phyloP scores from a whole-genome alignment of 2,113 vertebrate species.

The Ptilonorhynchus violaceus region DNA sequence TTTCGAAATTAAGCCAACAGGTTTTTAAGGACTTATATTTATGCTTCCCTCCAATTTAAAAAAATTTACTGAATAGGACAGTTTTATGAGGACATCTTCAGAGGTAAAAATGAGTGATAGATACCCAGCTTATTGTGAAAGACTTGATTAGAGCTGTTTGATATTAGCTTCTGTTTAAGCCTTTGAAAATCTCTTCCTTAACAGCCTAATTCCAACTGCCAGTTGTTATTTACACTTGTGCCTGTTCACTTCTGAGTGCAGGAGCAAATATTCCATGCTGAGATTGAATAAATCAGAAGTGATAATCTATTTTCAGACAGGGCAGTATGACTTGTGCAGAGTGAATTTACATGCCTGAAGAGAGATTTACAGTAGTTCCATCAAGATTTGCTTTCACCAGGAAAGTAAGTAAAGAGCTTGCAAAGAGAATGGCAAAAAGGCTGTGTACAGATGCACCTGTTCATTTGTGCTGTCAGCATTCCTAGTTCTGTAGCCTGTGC shows the following conservation, averaged over 20 bases:
- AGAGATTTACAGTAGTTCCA: background rate
- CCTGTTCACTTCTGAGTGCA: background rate
- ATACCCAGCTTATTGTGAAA: background rate
- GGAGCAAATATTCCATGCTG: background rate
- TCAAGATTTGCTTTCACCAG: background rate
- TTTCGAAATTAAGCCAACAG: background rate
- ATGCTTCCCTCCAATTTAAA: background rate
- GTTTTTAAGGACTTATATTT: background rate
- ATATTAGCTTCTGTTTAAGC: background rate
- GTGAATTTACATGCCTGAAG: background rate
- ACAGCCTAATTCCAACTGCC: background rate
- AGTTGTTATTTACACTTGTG: constrained; percentile 20
- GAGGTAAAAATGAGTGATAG: background rate
- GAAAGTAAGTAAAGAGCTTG: background rate
- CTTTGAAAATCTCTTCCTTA: constrained; percentile 4
- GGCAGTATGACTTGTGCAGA: background rate
- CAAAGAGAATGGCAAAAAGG: background rate
- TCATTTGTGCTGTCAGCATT: background rate
- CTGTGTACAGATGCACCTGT: background rate
- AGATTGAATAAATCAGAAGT: background rate
- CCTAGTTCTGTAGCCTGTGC: background rate
- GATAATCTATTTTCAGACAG: background rate
- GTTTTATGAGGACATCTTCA: background rate
- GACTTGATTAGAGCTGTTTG: background rate
- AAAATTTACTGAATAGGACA: background rate